Base-by-base conservation (phyloP, 2,113 vertebrate species). In the Stigmatopora argus region DNA sequence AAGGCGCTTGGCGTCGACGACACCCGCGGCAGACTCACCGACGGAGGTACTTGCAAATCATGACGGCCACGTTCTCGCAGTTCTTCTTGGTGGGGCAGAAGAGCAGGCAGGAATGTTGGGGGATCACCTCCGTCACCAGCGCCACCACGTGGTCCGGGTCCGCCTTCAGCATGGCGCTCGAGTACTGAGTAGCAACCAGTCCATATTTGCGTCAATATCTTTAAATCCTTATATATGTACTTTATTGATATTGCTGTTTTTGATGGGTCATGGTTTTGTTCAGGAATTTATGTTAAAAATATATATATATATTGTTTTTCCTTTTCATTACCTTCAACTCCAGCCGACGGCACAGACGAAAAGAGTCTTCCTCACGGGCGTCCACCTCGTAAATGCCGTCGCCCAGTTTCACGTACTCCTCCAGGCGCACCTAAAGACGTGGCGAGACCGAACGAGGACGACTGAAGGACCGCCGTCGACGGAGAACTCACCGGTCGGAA, bases 41-140 rank as follows among this genome's bases (percentile, higher is more conserved):
- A 57, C 87, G 94, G 66, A 99, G 91, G 73, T 93, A 94, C 71
- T 88, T 98, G 91, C 94, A 96, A 81, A 99, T 93, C 96, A 98
- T 95, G n/a, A 72, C 89, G 23, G 92, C 94, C 31, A 99, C 93
- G 7, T 98, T 99, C 90, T 99, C 97, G 85, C 96, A 98, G 79
- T 94, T 99, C 87, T 96, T 98, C 89, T 98, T 98, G 64, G 93
- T 98, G 31, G 96, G 93, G 73, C 96, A 98, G 88, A 99, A 99
- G 26, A 99, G 84, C 17, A 99, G 89, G 73, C 97, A 99, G 38
- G 97, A 98, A 52, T 97, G 88, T 2, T 78, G 64, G 4, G 97
- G 97, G 70, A 99, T 97, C 57, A 99, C 93, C 84, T 99, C 97
- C 18, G 94, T 93, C 68, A 95, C 96, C 87, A 99, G 75, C 3